Evolutionary conservation across 2,888 invertebrate species (phyloP).

Genomic region (Erpobdella octoculata): DNA sequence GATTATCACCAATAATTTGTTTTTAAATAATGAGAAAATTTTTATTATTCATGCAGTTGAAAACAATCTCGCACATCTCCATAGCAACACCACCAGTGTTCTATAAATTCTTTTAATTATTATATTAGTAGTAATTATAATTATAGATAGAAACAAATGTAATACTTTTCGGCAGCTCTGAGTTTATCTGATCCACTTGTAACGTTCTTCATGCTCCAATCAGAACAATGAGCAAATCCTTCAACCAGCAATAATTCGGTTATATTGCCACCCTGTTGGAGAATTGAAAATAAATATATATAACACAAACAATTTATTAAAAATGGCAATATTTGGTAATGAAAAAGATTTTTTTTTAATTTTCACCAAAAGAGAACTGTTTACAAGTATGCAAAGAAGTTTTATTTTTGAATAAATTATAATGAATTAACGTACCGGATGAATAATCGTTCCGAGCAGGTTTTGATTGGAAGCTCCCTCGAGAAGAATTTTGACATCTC

Average conservation of each 20-base stretch:
- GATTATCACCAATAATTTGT: too few relatives aligned
- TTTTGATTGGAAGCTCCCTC: conserved; percentile 87
- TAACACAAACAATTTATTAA: too few relatives aligned
- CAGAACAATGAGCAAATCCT: conserved; percentile 87
- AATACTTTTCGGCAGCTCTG: conserved; percentile 69
- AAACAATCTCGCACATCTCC: not conserved
- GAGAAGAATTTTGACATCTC: conserved; percentile 65
- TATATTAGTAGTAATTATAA: too few relatives aligned
- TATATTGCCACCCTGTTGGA: conserved; percentile 66
- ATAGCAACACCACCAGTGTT: too few relatives aligned
- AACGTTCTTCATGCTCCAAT: conserved; percentile 80
- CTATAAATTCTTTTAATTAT: too few relatives aligned
- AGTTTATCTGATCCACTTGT: conserved; percentile 73
- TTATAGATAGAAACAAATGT: not conserved
- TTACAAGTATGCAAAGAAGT: too few relatives aligned
- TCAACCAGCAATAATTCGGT: conserved; percentile 80
- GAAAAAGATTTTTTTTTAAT: too few relatives aligned
- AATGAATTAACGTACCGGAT: conserved; percentile 64
- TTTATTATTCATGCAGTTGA: not conserved
- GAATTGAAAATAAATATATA: not conserved
- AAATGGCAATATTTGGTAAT: too few relatives aligned
- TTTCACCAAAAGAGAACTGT: too few relatives aligned
- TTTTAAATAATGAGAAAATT: too few relatives aligned
- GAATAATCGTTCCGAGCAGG: conserved; percentile 77
- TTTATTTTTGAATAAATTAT: not conserved